Conservation (phyloP, 2,797 vertebrate species). For the Gadopsis marmoratus region DNA sequence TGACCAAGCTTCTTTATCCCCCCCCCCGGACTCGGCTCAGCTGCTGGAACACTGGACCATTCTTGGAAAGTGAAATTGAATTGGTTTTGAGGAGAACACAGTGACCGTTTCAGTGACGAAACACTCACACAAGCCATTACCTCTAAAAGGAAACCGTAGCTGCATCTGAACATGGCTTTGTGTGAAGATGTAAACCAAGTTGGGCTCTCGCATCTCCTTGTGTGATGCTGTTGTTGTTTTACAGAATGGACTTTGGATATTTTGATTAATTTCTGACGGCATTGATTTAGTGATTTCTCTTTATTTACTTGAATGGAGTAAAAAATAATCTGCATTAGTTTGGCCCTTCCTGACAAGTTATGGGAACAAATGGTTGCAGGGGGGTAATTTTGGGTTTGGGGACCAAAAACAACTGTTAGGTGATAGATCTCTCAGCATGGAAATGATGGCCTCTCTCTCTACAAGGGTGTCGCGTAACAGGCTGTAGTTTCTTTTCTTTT, state of each 20-base stretch:
- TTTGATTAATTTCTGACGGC: not conserved
- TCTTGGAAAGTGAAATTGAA: conserved; percentile 81
- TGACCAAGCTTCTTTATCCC: conserved; percentile 79
- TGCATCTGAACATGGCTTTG: conserved; percentile 57
- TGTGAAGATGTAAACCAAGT: conserved; percentile 31
- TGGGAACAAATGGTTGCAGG: conserved; percentile 72
- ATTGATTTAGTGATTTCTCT: conserved; percentile 10
- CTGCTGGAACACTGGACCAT: conserved; percentile 78
- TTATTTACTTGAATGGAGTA: not conserved
- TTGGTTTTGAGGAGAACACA: conserved; percentile 74
- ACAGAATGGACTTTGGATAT: not conserved
- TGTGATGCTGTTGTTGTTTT: conserved; percentile 21
- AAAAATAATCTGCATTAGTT: conserved; percentile 54
- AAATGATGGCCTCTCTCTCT: conserved; percentile 70
- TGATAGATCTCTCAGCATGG: conserved; percentile 72
- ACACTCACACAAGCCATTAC: conserved; percentile 60
- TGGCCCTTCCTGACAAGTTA: conserved; percentile 50
- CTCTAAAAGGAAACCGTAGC: conserved; percentile 66
- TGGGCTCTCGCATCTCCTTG: conserved; percentile 24
- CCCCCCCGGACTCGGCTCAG: conserved; percentile 72
- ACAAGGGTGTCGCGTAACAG: conserved; percentile 71
- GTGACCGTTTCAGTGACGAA: conserved; percentile 66
- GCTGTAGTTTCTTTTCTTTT: conserved; percentile 45
- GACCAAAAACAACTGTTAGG: conserved; percentile 75
- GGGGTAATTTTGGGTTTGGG: conserved; percentile 58